Percentiles rank a stretch among this genome's conserved stretches.
Evolutionary conservation across 2,888 invertebrate genomes (phyloP).

Genomic region (Tyria jacobaeae): DNA sequence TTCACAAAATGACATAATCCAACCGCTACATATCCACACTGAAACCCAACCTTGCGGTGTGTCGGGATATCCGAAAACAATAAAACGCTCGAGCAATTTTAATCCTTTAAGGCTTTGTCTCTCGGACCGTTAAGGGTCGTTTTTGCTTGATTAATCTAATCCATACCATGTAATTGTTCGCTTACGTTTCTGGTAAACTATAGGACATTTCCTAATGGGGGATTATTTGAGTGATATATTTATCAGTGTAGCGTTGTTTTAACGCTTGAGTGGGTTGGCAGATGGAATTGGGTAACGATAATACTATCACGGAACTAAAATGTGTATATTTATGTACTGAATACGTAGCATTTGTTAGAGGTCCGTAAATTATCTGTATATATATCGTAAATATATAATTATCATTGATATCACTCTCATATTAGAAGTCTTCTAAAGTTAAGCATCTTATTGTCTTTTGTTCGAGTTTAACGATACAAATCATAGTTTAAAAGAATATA

Average conservation of each 20-base stretch:
- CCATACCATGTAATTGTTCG: constrained; percentile 68
- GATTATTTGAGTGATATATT: constrained; percentile 40
- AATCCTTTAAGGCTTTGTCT: constrained; percentile 72
- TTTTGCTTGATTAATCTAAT: constrained; percentile 78
- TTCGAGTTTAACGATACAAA: no score
- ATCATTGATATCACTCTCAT: no score
- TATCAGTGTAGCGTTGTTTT: constrained; percentile 31
- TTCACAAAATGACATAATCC: constrained; percentile 17
- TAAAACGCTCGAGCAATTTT: constrained; percentile 73
- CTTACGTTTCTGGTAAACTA: constrained; percentile 43
- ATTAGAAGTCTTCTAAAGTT: no score
- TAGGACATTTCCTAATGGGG: constrained; percentile 27
- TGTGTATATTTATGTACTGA: constrained; percentile 15
- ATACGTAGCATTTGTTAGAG: constrained; percentile 1
- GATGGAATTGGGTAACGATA: constrained; percentile 26
- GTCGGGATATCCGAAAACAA: constrained; percentile 71
- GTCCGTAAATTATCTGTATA: not conserved
- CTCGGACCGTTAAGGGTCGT: constrained; percentile 66
- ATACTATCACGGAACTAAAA: constrained; percentile 16
- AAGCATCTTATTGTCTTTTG: no score
- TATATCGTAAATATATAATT: no score
- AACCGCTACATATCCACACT: constrained; percentile 23
- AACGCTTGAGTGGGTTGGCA: constrained; percentile 22
- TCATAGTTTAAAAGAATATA: no score
- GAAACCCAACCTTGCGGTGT: constrained; percentile 43